Evolutionary conservation across 2,888 invertebrate species (phyloP).

Genomic region (Parnassius orleans): DNA sequence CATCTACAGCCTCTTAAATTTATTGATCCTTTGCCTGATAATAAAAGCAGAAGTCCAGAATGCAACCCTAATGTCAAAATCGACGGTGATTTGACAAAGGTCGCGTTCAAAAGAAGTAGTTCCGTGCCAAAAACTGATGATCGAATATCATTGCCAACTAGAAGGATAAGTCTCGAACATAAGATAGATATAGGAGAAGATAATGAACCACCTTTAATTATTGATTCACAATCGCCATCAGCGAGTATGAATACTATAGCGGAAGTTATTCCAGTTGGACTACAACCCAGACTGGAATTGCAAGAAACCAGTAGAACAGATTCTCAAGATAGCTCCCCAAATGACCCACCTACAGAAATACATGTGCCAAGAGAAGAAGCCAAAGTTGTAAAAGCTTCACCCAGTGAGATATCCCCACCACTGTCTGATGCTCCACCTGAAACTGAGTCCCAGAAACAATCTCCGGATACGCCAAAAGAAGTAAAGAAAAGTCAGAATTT

Average conservation of each 20-base stretch:
- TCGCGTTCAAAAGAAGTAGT: constrained; percentile 68
- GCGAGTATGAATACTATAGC: constrained; percentile 74
- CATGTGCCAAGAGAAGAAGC: constrained; percentile 62
- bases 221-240: constrained; percentile 69
- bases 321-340: constrained; percentile 68
- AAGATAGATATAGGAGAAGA: constrained; percentile 77
- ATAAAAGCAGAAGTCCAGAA: constrained; percentile 45
- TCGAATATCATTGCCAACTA: constrained; percentile 53
- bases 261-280: constrained; percentile 67
- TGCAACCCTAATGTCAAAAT: constrained; percentile 54
- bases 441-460: constrained; percentile 65
- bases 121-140: constrained; percentile 72
- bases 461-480: constrained; percentile 70
- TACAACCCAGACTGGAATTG: constrained; percentile 63
- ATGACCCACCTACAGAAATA: constrained; percentile 73
- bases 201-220: constrained; percentile 73
- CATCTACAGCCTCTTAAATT: constrained; percentile 47
- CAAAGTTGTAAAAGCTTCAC: constrained; percentile 66
- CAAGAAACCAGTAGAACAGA: constrained; percentile 59
- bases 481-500: constrained; percentile 75
- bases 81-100: constrained; percentile 64
- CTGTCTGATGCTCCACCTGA: constrained; percentile 56
- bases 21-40: constrained; percentile 54
- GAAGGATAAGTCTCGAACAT: constrained; percentile 71
- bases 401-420: constrained; percentile 73